Evolutionary conservation across 1,140 invertebrate genomes (phyloP), one percentile per base, ranked within the genome.

Genomic region (Cotesia glomerata): DNA sequence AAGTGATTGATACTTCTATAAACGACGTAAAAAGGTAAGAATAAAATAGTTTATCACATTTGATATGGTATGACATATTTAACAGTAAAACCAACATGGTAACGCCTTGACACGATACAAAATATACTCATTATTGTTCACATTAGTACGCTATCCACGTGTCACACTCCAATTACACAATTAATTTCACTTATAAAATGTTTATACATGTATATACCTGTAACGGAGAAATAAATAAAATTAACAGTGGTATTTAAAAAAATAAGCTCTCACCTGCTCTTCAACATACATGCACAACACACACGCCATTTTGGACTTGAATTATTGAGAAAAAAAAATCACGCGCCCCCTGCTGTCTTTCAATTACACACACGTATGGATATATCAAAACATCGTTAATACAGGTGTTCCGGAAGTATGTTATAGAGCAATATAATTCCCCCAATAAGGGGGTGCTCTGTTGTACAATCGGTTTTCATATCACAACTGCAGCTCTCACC

Each of bases 121-220:
- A 45, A 52, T 67, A 54, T 54, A 54, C 14, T 67, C 14, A 67
- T 67, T 54, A 67, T 45, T 26, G 51, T 64, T 16, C 70, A 66
- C 54, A 66, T 51, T 70, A n/a, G 11, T 61, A 26, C 62, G 72
- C 66, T 74, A 64, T 75, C 69, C 69, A 74, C 74, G 72, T 76
- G 75, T 76, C 69, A 75, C 77, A 71, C 74, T 68, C 36, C 71
- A 67, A 67, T 67, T 69, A 61, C 74, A 67, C 72, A 56, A 67
- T 66, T 39, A 72, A 54, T 56, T 72, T 59, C 16, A 67, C 49
- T 45, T 45, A 7, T 9, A 45, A 45, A 9, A 11, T 45, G 11
- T 45, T 9, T n/a, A 36, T 14, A 36, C 13, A 14, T 64, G 2
- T 39, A 63, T 14, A 36, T 35, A 39, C 9, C 13, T 36, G 16